These are phyloP conservation scores for Puffinus mauretanicus DNA, from an alignment of 2,113 vertebrate genomes.

Conservation along the genomic window DNA sequence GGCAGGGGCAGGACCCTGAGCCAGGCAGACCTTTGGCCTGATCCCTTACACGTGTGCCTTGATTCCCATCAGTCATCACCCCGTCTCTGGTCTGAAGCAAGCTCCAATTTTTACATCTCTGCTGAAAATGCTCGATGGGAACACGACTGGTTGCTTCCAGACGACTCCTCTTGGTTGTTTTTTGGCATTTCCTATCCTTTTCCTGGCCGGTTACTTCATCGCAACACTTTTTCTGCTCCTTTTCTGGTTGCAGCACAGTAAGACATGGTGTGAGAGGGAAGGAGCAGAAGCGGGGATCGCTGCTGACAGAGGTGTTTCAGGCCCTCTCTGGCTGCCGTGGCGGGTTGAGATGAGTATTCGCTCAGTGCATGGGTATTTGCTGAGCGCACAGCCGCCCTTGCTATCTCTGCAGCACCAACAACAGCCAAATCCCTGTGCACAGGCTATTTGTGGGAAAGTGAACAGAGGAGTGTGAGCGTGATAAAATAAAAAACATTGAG, in stretches of 20 bases:
- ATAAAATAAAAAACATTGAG: neutral
- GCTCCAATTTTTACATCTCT: neutral
- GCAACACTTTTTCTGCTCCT: neutral
- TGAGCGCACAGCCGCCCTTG: fast-evolving
- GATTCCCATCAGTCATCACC: neutral
- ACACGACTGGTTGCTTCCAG: neutral
- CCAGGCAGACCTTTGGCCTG: neutral
- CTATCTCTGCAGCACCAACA: neutral
- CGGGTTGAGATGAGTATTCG: fast-evolving
- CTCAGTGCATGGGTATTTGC: fast-evolving
- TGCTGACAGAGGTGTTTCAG: neutral
- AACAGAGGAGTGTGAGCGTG: neutral
- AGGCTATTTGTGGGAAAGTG: neutral
- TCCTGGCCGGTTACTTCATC: neutral
- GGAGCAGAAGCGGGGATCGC: neutral
- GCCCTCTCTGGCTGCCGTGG: neutral
- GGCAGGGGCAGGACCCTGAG: neutral
- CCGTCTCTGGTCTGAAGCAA: neutral
- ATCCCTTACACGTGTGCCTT: fast-evolving
- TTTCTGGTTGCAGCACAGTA: neutral
- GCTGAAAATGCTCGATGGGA: neutral
- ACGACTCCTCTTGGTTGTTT: neutral
- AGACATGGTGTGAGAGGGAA: neutral
- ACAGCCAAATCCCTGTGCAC: neutral
- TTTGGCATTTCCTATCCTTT: neutral